These are phyloP conservation scores for Dexiosoma caninum DNA, from an alignment of 2,888 invertebrate genomes.

Conservation along the genomic window DNA sequence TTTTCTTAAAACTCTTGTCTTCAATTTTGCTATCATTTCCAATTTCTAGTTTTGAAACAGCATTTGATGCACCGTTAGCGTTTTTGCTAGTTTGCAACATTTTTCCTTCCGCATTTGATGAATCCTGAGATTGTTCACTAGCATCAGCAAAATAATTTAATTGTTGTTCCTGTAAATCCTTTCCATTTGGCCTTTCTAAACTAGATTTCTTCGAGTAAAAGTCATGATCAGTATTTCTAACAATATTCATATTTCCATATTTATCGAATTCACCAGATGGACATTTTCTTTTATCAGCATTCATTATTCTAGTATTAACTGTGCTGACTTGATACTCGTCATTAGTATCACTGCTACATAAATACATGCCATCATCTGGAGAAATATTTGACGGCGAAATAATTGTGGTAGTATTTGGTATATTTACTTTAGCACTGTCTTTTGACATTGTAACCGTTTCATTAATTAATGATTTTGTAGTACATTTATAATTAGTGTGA, in stretches of 20 bases:
- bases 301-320: slow-evolving; percentile 48
- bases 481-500: slow-evolving; percentile 32
- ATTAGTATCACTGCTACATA: slow-evolving; percentile 66
- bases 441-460: slow-evolving; percentile 38
- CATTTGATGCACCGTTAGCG: background rate
- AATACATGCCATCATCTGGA: slow-evolving; percentile 28
- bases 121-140: slow-evolving; percentile 64
- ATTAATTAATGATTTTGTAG: slow-evolving; percentile 15
- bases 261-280: background rate
- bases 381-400: slow-evolving; percentile 46
- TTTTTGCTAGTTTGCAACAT: background rate
- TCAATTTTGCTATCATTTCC: slow-evolving; percentile 18
- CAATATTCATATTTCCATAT: slow-evolving; percentile 30
- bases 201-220: slow-evolving; percentile 68
- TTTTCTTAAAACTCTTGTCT: slow-evolving; percentile 50
- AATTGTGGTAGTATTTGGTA: slow-evolving; percentile 58
- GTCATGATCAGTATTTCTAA: slow-evolving; percentile 71
- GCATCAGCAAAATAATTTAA: slow-evolving; percentile 64
- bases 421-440: slow-evolving; percentile 58
- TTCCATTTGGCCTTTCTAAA: background rate
- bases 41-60: background rate
- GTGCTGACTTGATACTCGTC: slow-evolving; percentile 61
- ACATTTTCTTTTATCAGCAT: background rate
- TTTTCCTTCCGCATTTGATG: slow-evolving; percentile 31
- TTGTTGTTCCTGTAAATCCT: slow-evolving; percentile 45